Evolutionary conservation across 2,888 invertebrate species (phyloP), one percentile per base, ranked within the genome.

Genomic region (Loripinus fragilis): DNA sequence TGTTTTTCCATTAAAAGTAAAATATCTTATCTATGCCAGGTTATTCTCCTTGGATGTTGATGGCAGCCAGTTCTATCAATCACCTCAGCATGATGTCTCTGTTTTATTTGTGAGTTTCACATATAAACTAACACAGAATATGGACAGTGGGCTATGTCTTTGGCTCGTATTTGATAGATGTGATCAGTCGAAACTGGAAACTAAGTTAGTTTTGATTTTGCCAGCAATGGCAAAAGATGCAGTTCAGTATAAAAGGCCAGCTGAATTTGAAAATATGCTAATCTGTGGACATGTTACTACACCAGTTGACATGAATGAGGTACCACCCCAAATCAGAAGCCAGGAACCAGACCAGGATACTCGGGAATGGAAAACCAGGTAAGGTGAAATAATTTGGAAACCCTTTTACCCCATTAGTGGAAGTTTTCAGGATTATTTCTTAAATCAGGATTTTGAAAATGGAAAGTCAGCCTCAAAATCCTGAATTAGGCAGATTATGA

Each of bases 281-380:
- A 12, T 38, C 38, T 5, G 5, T 38, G 12, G 7, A 38, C 38
- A 38, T 5, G 12, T 38, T 8, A 38, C 12, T 38, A 12, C 12
- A 12, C 38, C 38, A 3, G 25, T 25, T 12, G 7, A 60, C 17
- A 17, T 33, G 33, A 33, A 17, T 3, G 60, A 60, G 20, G 60
- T 60, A 23, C 60, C 60, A 20, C 10, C 12, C 3, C 17, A 33
- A 12, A 10, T 60, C 12, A 33, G 33, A 20, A 33, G 25, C 25
- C 23, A 23, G 12, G 52, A 25, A 23, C n/a, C 52, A 52, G 48
- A 55, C 25, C 35, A 69, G 7, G 76, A 74, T 66, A 74, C 64
- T 33, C 74, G 72, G 35, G 69, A 76, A 55, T 85, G 85, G 85
- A 83, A 76, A 73, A 85, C 85, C 48, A 80, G 71, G 85, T 85